phyloP scores from a whole-genome alignment of 2,797 vertebrate genomes.

The Aplochiton taeniatus region DNA sequence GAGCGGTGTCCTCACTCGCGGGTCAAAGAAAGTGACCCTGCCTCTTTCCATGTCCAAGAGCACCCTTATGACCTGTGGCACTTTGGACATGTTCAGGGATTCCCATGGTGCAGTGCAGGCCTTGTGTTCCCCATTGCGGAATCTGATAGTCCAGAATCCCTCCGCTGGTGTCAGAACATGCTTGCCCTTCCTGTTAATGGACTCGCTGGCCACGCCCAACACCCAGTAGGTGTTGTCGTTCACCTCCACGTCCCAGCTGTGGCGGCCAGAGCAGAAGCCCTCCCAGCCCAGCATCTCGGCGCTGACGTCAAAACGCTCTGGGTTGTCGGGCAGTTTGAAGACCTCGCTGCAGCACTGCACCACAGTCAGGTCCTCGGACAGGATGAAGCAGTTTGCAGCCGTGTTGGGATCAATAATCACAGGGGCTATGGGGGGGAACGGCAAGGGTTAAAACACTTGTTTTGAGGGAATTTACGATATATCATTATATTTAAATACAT shows the following conservation, averaged over 20 bases:
- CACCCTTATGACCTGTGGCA: constrained; percentile 69
- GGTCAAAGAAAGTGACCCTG: constrained; percentile 77
- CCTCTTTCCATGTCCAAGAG: constrained; percentile 79
- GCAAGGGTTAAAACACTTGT: no score
- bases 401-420: constrained; percentile 81
- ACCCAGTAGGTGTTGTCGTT: constrained; percentile 81
- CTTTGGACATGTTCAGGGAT: constrained; percentile 68
- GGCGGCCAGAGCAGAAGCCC: constrained; percentile 68
- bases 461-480: no score
- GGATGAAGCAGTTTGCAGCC: constrained; percentile 75
- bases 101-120: constrained; percentile 81
- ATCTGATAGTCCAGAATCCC: constrained; percentile 81
- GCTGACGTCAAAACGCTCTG: constrained; percentile 77
- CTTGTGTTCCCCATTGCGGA: constrained; percentile 80
- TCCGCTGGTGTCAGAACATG: constrained; percentile 77
- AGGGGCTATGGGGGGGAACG: constrained; percentile 56
- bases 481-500: not conserved
- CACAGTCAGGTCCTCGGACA: constrained; percentile 74
- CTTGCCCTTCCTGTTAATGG: constrained; percentile 79
- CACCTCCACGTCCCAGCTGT: constrained; percentile 80
- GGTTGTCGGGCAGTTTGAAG: constrained; percentile 78
- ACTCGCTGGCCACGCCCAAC: constrained; percentile 73
- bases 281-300: constrained; percentile 76
- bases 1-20: constrained; percentile 68
- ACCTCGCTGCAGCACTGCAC: constrained; percentile 71